A percentile compares a stretch with the other conserved stretches of the same genome.
Evolutionary conservation across 1,140 invertebrate genomes (phyloP).

Genomic region (Calliphora vicina): DNA sequence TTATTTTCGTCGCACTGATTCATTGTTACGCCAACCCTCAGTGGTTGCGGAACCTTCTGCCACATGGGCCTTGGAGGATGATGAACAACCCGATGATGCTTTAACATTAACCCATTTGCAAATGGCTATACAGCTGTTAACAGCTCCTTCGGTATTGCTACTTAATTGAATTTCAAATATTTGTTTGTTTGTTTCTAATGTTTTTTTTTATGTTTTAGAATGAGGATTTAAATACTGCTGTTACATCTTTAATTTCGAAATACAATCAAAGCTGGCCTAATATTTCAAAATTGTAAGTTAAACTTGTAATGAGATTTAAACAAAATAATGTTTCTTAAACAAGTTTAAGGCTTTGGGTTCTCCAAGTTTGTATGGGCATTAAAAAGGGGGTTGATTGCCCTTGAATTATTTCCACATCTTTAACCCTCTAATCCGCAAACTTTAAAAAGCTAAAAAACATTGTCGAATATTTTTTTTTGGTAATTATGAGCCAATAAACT

Average conservation of each 20-base stretch:
- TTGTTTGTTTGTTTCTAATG: not conserved
- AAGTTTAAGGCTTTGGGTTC: no score
- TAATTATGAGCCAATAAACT: no score
- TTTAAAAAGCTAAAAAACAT: no score
- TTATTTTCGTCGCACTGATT: conserved; percentile 59
- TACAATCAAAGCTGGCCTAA: conserved; percentile 60
- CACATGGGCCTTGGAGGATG: conserved; percentile 58
- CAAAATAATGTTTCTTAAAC: no score
- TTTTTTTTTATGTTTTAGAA: conserved; percentile 43
- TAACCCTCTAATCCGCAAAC: no score
- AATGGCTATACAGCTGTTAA: conserved; percentile 68
- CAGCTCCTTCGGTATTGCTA: conserved; percentile 65
- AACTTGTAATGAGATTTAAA: no score
- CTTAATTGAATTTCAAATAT: not conserved
- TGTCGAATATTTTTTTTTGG: no score
- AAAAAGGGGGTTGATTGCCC: no score
- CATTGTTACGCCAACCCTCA: conserved; percentile 57
- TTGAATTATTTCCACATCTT: no score
- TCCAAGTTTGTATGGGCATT: no score
- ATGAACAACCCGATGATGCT: conserved; percentile 57
- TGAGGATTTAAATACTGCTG: conserved; percentile 60
- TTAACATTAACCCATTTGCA: conserved; percentile 67
- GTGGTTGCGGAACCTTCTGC: conserved; percentile 53
- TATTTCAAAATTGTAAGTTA: conserved; percentile 58
- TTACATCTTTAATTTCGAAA: conserved; percentile 57